Evolutionary conservation across 2,113 vertebrate genomes (phyloP).

Genomic region (Microtus oregoni): DNA sequence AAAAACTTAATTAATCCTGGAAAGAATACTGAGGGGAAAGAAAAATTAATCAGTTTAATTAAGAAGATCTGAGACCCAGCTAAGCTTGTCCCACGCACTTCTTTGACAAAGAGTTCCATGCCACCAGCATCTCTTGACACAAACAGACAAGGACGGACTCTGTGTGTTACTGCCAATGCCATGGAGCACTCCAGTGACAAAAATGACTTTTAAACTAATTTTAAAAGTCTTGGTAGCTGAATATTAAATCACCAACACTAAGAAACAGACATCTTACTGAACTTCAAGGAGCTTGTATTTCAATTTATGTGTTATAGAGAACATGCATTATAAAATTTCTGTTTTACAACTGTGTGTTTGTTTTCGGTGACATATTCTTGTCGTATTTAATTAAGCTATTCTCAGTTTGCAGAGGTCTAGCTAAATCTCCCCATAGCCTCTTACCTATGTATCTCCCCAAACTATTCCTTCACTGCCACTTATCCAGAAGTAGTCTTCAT

Average conservation of each 20-base stretch:
- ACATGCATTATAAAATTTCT: neutral
- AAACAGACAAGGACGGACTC: neutral
- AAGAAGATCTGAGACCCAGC: constrained; percentile 1
- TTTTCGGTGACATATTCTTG: neutral
- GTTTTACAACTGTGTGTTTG: neutral
- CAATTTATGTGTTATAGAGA: neutral
- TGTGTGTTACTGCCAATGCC: neutral
- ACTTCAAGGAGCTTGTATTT: neutral
- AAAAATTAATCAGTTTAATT: constrained; percentile 31
- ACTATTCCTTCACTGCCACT: neutral
- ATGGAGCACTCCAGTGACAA: neutral
- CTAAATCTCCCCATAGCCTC: neutral
- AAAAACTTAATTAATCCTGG: neutral
- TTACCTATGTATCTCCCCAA: neutral
- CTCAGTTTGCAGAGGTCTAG: neutral
- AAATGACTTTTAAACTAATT: neutral
- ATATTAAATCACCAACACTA: neutral
- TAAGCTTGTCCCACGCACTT: constrained; percentile 33
- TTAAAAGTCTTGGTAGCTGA: neutral
- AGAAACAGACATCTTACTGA: neutral
- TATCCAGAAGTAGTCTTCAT: neutral
- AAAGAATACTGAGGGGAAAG: constrained; percentile 35
- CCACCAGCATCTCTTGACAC: neutral
- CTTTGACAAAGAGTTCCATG: neutral
- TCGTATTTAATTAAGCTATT: neutral